Conservation (phyloP, 1,140 invertebrate species). For the Bemisia tabaci region DNA sequence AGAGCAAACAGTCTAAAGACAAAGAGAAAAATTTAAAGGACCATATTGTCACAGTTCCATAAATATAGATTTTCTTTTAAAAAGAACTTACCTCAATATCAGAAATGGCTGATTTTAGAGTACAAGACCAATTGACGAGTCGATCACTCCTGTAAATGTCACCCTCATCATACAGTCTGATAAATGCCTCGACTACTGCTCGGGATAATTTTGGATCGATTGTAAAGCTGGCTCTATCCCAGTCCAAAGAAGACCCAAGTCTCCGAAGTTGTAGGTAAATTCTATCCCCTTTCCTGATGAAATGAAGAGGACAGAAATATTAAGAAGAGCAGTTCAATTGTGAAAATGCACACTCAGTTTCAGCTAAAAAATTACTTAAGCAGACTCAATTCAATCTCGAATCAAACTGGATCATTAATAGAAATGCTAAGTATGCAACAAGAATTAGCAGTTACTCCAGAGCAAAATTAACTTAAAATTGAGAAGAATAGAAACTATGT, state of each 20-base stretch:
- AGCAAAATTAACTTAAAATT: too few relatives aligned
- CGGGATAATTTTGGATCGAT: slow-evolving; percentile 86
- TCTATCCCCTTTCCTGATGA: slow-evolving; percentile 66
- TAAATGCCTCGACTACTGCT: slow-evolving; percentile 91
- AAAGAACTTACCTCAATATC: slow-evolving; percentile 89
- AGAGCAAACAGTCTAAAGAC: too few relatives aligned
- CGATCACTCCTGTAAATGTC: slow-evolving; percentile 85
- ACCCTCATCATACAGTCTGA: slow-evolving; percentile 76
- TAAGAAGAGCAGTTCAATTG: too few relatives aligned
- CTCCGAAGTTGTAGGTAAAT: slow-evolving; percentile 86
- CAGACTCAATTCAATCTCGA: too few relatives aligned
- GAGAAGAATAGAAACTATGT: too few relatives aligned
- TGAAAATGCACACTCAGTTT: too few relatives aligned
- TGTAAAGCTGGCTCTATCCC: slow-evolving; percentile 84
- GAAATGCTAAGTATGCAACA: too few relatives aligned
- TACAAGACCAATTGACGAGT: slow-evolving; percentile 96
- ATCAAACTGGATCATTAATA: too few relatives aligned
- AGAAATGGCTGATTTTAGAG: slow-evolving; percentile 91
- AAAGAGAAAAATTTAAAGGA: too few relatives aligned
- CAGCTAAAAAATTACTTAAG: too few relatives aligned
- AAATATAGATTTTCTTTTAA: slow-evolving; percentile 9
- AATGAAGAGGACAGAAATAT: not conserved
- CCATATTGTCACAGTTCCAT: too few relatives aligned
- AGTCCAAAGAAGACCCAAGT: slow-evolving; percentile 88
- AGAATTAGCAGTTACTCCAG: too few relatives aligned